phyloP scores from a whole-genome alignment of 1,140 invertebrate genomes.

The Drosophila mauritiana region DNA sequence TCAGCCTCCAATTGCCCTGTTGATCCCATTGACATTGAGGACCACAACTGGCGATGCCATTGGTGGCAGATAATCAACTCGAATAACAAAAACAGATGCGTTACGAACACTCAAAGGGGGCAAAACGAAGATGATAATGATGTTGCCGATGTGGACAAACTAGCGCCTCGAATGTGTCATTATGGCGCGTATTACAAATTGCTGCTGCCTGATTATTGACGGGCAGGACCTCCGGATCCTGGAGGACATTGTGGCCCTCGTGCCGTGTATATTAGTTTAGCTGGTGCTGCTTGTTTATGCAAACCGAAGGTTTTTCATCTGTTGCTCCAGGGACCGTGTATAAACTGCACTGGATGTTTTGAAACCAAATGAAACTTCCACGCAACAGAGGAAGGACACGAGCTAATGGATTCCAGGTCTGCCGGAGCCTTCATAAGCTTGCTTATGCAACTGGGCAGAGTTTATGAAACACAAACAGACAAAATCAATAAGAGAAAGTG shows the following conservation, averaged over 20 bases:
- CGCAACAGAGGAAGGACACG: constrained; percentile 17
- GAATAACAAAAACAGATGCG: constrained; percentile 47
- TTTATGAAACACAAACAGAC: neutral
- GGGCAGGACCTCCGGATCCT: constrained; percentile 40
- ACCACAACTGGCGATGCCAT: constrained; percentile 31
- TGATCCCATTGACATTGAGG: constrained; percentile 34
- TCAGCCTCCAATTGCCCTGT: constrained; percentile 18
- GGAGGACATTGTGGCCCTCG: constrained; percentile 22
- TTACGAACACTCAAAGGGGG: neutral
- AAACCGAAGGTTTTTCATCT: constrained; percentile 30
- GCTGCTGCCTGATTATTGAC: constrained; percentile 54
- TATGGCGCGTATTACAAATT: constrained; percentile 60
- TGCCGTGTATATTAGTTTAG: constrained; percentile 8
- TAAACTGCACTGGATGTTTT: constrained; percentile 18
- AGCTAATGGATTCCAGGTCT: constrained; percentile 8
- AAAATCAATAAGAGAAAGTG: neutral
- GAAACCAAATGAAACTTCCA: constrained; percentile 5
- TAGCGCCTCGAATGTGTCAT: constrained; percentile 44
- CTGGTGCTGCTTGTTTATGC: constrained; percentile 36
- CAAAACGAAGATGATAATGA: constrained; percentile 29
- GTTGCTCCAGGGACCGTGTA: neutral
- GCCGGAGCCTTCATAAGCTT: constrained; percentile 21
- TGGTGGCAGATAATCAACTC: constrained; percentile 61
- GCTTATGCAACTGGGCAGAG: neutral
- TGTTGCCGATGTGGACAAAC: constrained; percentile 49